phyloP scores from a whole-genome alignment of 2,888 invertebrate genomes.

The Sycophila texana region DNA sequence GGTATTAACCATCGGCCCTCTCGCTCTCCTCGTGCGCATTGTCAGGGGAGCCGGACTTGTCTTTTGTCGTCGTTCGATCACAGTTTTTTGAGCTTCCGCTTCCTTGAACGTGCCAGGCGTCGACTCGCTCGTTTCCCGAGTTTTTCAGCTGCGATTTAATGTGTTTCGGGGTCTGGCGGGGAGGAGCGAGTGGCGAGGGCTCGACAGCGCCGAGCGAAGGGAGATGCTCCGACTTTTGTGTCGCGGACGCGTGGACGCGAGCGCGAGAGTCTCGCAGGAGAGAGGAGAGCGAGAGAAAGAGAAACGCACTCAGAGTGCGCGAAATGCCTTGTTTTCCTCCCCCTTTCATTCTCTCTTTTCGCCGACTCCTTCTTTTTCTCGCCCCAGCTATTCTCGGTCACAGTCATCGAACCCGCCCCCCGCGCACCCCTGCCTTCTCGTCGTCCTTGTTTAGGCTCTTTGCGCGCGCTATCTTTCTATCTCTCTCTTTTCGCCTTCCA shows the following conservation, averaged over 20 bases:
- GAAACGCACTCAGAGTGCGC: slow-evolving; percentile 3
- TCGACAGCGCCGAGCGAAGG: background rate
- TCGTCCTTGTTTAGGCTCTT: slow-evolving; percentile 20
- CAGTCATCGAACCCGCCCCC: slow-evolving; percentile 24
- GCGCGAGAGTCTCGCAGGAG: background rate
- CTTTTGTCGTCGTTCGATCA: no score
- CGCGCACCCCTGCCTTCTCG: background rate
- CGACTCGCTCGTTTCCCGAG: slow-evolving; percentile 1
- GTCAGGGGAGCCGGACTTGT: no score
- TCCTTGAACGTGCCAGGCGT: no score
- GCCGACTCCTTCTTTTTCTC: slow-evolving; percentile 3
- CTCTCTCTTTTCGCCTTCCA: background rate
- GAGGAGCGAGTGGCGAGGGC: no score
- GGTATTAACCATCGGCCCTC: background rate
- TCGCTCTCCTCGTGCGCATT: background rate
- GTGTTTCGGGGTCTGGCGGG: background rate
- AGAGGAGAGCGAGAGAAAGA: background rate
- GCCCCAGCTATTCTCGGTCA: slow-evolving; percentile 48
- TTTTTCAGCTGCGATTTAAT: background rate
- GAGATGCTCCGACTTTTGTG: slow-evolving; percentile 17
- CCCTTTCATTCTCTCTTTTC: slow-evolving; percentile 24
- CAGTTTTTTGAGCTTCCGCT: no score
- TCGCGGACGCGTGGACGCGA: background rate
- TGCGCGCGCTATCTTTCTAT: background rate
- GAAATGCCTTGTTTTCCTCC: slow-evolving; percentile 43